A percentile compares a stretch with the other conserved stretches of the same genome.
Conservation (phyloP, 1,140 invertebrate species). For the Ips typographus region DNA sequence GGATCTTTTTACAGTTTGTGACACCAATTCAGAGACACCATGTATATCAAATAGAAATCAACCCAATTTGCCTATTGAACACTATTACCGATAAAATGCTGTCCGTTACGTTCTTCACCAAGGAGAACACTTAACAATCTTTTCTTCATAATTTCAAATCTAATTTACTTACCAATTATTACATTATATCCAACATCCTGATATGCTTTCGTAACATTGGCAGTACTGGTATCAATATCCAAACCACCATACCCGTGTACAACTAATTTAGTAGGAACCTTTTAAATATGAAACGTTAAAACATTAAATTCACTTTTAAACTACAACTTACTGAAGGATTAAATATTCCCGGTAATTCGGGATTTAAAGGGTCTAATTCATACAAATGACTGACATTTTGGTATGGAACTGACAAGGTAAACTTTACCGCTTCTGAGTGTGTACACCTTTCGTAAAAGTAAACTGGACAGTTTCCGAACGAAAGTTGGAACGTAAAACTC, state of each 20-base stretch:
- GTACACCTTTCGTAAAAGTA: conserved; percentile 47
- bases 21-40: no score
- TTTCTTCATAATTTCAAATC: no score
- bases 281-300: neutral
- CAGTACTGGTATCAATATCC: conserved; percentile 41
- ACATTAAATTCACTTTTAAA: neutral
- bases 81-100: no score
- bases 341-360: conserved; percentile 35
- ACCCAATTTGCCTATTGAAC: no score
- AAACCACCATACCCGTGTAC: conserved; percentile 49
- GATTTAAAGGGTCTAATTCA: conserved; percentile 41
- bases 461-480: conserved; percentile 45
- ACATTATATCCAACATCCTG: conserved; percentile 44
- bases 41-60: no score
- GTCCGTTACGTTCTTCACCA: no score
- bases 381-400: conserved; percentile 17
- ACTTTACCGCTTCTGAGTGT: conserved; percentile 39
- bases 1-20: no score
- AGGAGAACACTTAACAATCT: no score
- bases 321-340: conserved; percentile 6
- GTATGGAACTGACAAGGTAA: conserved; percentile 36
- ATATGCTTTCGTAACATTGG: conserved; percentile 44
- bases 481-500: conserved; percentile 10
- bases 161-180: conserved; percentile 40
- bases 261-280: conserved; percentile 43